phyloP scores from a whole-genome alignment of 2,113 vertebrate species.

The Thomomys bottae region DNA sequence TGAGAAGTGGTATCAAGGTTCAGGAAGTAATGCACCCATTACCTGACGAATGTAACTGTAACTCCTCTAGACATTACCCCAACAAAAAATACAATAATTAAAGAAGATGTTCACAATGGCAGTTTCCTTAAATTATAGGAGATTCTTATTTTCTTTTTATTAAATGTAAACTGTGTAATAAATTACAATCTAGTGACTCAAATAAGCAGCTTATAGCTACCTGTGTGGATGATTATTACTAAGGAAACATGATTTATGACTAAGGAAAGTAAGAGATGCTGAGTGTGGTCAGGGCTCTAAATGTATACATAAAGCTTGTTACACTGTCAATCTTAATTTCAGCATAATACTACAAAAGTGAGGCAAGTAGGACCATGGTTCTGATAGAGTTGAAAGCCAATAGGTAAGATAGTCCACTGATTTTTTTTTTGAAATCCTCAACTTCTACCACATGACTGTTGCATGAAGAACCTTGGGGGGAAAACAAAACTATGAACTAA shows the following conservation, averaged over 20 bases:
- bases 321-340: neutral
- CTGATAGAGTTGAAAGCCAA: neutral
- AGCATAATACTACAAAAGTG: neutral
- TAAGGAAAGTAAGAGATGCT: constrained; percentile 60
- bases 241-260: constrained; percentile 82
- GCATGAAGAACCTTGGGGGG: neutral
- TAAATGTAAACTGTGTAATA: constrained; percentile 41
- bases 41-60: too few species aligned
- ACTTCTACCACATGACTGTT: neutral
- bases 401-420: neutral
- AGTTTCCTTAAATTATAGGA: constrained; percentile 62
- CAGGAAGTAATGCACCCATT: too few species aligned
- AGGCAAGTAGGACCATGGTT: neutral
- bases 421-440: constrained; percentile 36
- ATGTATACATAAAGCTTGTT: neutral
- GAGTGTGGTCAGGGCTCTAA: neutral
- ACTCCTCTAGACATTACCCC: too few species aligned
- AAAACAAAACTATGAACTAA: neutral
- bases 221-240: constrained; percentile 75
- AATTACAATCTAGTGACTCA: constrained; percentile 50
- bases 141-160: constrained; percentile 34
- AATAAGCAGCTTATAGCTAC: constrained; percentile 49
- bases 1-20: too few species aligned
- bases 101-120: constrained; percentile 36
- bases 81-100: too few species aligned